Conservation (phyloP, 2,797 vertebrate genomes). For the Cryptoblepharus egeriae region DNA sequence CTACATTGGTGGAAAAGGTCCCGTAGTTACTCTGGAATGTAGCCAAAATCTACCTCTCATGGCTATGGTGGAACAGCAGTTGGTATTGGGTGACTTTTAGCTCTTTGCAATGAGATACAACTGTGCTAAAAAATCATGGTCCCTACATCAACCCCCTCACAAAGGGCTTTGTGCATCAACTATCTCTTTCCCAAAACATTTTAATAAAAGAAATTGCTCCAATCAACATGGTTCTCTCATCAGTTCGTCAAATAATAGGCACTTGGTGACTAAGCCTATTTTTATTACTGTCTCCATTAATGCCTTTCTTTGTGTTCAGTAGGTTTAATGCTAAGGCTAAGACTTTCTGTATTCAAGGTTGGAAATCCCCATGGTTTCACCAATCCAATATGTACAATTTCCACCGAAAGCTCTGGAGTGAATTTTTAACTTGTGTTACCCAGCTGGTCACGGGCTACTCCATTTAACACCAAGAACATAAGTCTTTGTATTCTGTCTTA, state of each 20-base stretch:
- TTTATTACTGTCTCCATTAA: not conserved
- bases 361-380: not conserved
- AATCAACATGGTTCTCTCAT: not conserved
- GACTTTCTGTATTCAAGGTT: not conserved
- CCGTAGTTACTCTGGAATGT: too few relatives aligned
- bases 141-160: not conserved
- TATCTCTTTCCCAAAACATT: not conserved
- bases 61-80: not conserved
- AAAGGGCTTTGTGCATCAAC: not conserved
- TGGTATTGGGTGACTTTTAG: not conserved
- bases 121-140: not conserved
- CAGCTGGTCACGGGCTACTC: not conserved
- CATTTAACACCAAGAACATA: not conserved
- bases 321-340: not conserved
- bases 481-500: not conserved
- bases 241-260: fast-evolving
- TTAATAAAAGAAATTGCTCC: not conserved
- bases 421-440: not conserved
- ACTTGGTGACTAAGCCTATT: not conserved
- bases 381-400: not conserved
- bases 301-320: not conserved
- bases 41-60: not conserved
- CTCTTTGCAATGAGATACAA: not conserved
- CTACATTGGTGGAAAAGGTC: too few relatives aligned
- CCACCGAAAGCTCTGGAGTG: not conserved